These are phyloP conservation scores for Diachasmimorpha longicaudata DNA, from an alignment of 1,140 invertebrate species.

Conservation along the genomic window DNA sequence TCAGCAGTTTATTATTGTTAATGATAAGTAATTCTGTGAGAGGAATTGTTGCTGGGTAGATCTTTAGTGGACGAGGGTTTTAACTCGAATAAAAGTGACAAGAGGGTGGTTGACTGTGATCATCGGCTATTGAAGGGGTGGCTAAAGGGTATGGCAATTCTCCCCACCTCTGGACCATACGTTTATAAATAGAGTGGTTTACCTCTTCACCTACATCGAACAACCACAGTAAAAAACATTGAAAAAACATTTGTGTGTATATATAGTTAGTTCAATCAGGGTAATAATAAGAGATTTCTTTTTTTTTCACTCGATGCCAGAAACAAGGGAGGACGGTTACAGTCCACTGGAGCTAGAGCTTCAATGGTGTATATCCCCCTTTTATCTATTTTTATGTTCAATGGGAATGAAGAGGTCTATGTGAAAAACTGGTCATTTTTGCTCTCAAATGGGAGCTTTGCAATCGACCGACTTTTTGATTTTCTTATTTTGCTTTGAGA, in stretches of 20 bases:
- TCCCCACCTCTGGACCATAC: slow-evolving; percentile 11
- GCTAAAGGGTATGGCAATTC: slow-evolving; percentile 29
- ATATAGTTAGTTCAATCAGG: slow-evolving; percentile 60
- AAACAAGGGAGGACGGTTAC: not conserved
- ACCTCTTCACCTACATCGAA: slow-evolving; percentile 59
- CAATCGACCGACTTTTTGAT: too few relatives aligned
- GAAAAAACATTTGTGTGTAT: slow-evolving; percentile 44
- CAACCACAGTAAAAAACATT: slow-evolving; percentile 38
- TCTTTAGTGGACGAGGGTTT: not conserved
- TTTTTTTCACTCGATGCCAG: slow-evolving; percentile 4
- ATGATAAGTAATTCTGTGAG: too few relatives aligned
- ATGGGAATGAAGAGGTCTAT: not conserved
- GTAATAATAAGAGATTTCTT: slow-evolving; percentile 37
- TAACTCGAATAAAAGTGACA: slow-evolving; percentile 5
- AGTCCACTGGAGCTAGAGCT: not conserved
- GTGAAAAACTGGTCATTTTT: too few relatives aligned
- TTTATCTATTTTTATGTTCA: not conserved
- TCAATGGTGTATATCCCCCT: not conserved
- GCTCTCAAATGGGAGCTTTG: too few relatives aligned
- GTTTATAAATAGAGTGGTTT: slow-evolving; percentile 60
- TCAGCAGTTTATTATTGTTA: too few relatives aligned
- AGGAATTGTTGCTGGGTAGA: not conserved
- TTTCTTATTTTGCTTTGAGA: too few relatives aligned
- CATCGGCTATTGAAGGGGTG: slow-evolving; percentile 15
- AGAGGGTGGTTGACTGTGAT: slow-evolving; percentile 6